Evolutionary conservation across 92 coral and sea anemone species (phyloP), one percentile per base, ranked within the genome.

Genomic region (Umimayanthus chanpuru): DNA sequence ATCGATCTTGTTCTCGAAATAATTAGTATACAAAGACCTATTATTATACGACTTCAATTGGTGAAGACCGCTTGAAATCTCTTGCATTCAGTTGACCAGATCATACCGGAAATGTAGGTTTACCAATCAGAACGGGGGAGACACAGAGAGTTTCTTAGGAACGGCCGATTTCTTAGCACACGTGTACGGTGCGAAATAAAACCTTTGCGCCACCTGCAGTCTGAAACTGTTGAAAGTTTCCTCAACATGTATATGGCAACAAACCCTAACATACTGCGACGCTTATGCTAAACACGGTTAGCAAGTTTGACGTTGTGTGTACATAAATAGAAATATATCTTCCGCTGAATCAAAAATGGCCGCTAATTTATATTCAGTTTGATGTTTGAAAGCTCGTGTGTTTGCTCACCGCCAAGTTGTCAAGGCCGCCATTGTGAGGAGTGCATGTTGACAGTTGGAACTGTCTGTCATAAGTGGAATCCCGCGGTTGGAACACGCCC

Each of bases 21-120:
- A 95, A 95, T 93, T 93, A 89, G 93, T 92, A 89, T 93, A 95
- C 96, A 95, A 95, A 93, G 91, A 92, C 90, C 88, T 93, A 90
- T 93, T 93, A 93, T 90, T 72, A 90, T 84, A 88, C 95, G 89
- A 73, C 85, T 74, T 89, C 71, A 80, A 71, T 86, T 88, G 87
- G 89, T 88, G 90, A 88, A 91, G 88, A 91, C 89, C 84, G 84
- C 72, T 90, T 79, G 85, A 91, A 89, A 91, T 88, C 86, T 50
- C 82, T 81, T 80, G 82, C 61, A 64, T 85, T 89, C 85, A 76
- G 50, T 88, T 89, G 47, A 36, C 84, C 32, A 25, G 67, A 88
- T 78, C 81, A 87, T 81, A 92, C 93, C 92, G 94, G 95, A 91
- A 94, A 87, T 86, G 76, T 72, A 58, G 71, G 64, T 66, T 81